Conservation (phyloP, 2,888 invertebrate genomes). For the Drosophila monieri region DNA sequence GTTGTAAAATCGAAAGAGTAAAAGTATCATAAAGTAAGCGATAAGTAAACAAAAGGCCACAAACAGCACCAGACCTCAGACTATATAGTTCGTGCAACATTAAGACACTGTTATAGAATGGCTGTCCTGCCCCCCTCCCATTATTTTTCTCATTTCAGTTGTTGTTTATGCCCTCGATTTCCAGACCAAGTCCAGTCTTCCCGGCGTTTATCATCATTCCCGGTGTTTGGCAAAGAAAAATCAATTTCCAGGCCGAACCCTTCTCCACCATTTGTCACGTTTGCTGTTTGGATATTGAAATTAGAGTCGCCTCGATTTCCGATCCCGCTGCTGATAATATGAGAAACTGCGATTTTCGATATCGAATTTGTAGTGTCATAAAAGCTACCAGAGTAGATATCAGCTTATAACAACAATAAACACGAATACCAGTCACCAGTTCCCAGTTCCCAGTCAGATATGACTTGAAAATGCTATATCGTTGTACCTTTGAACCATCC, state of each 20-base stretch:
- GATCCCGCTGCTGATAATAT: slow-evolving; percentile 37
- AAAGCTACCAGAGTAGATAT: slow-evolving; percentile 73
- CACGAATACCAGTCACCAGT: slow-evolving; percentile 4
- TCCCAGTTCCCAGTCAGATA: slow-evolving; percentile 32
- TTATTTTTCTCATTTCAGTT: slow-evolving; percentile 13
- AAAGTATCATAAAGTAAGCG: slow-evolving; percentile 72
- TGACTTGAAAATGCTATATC: slow-evolving; percentile 6
- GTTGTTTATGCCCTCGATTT: slow-evolving; percentile 31
- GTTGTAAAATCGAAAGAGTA: slow-evolving; percentile 77
- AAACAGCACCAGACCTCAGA: slow-evolving; percentile 39
- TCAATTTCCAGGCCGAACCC: slow-evolving; percentile 27
- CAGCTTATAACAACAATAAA: slow-evolving; percentile 55
- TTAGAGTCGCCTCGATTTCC: slow-evolving; percentile 14
- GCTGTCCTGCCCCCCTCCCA: neutral
- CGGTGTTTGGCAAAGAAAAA: slow-evolving; percentile 46
- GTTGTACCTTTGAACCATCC: slow-evolving; percentile 12
- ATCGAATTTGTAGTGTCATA: slow-evolving; percentile 46
- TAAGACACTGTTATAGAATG: slow-evolving; percentile 19
- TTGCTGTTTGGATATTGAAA: slow-evolving; percentile 45
- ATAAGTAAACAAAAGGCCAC: slow-evolving; percentile 62
- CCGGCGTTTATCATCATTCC: slow-evolving; percentile 28
- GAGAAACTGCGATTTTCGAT: slow-evolving; percentile 68
- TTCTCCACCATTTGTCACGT: slow-evolving; percentile 36
- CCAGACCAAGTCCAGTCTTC: slow-evolving; percentile 6
- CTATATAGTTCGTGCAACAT: slow-evolving; percentile 27